These are phyloP conservation scores for Parazoanthus atlanticus DNA, from an alignment of 92 coral and sea anemone species.

Conservation along the genomic window DNA sequence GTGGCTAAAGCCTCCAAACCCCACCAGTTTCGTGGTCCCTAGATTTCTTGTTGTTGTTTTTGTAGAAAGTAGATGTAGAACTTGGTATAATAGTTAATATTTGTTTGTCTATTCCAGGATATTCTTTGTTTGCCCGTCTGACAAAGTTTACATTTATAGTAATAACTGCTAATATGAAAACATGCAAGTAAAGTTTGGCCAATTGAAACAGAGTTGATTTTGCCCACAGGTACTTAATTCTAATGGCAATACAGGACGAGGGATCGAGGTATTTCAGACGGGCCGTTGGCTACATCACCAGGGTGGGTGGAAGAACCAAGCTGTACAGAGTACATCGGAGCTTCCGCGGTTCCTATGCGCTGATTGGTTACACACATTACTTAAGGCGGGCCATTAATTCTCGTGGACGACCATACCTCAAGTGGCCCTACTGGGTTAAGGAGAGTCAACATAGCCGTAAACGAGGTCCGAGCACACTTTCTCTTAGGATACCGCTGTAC, in stretches of 20 bases:
- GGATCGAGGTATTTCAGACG: slow-evolving; percentile 35
- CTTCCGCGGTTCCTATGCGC: slow-evolving; percentile 36
- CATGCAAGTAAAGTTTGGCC: too few relatives aligned
- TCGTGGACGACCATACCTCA: background rate
- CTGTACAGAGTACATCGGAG: slow-evolving; percentile 13
- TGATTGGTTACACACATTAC: slow-evolving; percentile 28
- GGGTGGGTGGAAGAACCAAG: slow-evolving; percentile 12
- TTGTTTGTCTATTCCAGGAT: too few relatives aligned
- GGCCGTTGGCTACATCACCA: background rate
- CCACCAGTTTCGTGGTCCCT: too few relatives aligned
- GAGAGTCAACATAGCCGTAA: slow-evolving; percentile 21
- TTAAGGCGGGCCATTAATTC: background rate
- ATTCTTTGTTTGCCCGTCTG: too few relatives aligned
- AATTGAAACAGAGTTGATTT: too few relatives aligned
- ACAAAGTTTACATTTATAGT: too few relatives aligned
- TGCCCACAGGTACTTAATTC: slow-evolving; percentile 15
- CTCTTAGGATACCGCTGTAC: slow-evolving; percentile 45
- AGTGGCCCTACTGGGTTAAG: slow-evolving; percentile 38
- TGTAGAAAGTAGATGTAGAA: too few relatives aligned
- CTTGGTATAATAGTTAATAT: too few relatives aligned
- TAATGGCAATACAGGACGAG: slow-evolving; percentile 29
- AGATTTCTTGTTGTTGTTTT: too few relatives aligned
- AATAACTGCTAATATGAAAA: too few relatives aligned
- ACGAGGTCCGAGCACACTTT: slow-evolving; percentile 29
- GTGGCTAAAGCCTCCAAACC: too few relatives aligned